Evolutionary conservation across 2,797 vertebrate genomes (phyloP).

Genomic region (Crocidura indochinensis): DNA sequence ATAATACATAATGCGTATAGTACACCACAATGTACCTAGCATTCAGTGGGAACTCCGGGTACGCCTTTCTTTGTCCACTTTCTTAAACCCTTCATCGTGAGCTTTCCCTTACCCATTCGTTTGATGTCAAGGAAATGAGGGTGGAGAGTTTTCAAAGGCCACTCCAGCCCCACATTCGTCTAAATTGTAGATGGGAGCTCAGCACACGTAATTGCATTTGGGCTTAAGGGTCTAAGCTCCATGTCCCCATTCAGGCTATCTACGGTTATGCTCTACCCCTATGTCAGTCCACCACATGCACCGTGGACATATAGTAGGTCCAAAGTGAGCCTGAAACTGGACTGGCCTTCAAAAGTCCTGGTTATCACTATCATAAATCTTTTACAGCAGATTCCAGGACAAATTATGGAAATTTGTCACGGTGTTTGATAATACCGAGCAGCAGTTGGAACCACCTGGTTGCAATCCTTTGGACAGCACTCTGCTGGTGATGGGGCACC

Average conservation of each 20-base stretch:
- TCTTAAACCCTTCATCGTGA: neutral
- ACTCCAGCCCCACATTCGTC: neutral
- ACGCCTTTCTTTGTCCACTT: slow-evolving; percentile 20
- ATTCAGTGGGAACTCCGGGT: neutral
- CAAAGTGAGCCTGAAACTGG: slow-evolving; percentile 22
- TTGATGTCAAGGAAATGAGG: neutral
- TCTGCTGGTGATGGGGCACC: neutral
- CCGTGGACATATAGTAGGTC: neutral
- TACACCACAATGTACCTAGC: neutral
- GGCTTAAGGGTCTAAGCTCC: neutral
- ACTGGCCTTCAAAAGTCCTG: neutral
- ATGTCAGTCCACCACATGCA: neutral
- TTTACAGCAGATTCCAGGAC: slow-evolving; percentile 5
- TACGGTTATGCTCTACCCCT: neutral
- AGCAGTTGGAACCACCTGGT: neutral
- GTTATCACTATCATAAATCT: neutral
- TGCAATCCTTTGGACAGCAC: neutral
- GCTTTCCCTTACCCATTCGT: neutral
- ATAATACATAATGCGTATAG: neutral
- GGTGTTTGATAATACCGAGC: slow-evolving; percentile 7
- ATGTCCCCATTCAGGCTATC: slow-evolving; percentile 9
- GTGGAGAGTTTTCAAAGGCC: neutral
- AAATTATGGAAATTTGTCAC: slow-evolving; percentile 1
- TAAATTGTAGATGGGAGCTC: slow-evolving; percentile 4
- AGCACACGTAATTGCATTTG: neutral